Percentiles rank a stretch among this genome's conserved stretches.
Evolutionary conservation across 2,888 invertebrate species (phyloP).

Genomic region (Pachydiplax longipennis): DNA sequence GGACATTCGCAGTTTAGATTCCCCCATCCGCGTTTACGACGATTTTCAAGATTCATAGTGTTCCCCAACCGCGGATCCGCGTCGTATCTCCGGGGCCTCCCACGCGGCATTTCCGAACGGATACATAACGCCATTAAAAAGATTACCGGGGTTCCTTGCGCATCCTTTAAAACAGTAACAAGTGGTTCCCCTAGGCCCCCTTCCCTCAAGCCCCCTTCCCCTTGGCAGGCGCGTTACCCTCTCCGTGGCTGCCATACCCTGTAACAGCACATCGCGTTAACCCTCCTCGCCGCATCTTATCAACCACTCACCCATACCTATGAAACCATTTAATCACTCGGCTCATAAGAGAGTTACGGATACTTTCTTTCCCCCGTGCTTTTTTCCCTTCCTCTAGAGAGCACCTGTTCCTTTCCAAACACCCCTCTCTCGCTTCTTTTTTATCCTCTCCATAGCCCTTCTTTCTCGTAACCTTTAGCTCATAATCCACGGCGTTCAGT

Average conservation of each 20-base stretch:
- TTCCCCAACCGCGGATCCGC: neutral
- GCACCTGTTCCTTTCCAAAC: neutral
- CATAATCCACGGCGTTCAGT: neutral
- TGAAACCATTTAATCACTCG: neutral
- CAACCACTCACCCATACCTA: neutral
- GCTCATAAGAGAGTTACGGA: neutral
- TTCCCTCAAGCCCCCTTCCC: neutral
- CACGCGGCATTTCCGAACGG: neutral
- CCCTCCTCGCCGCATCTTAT: neutral
- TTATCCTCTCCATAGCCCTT: neutral
- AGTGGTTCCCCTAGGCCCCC: conserved; percentile 27
- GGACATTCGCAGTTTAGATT: neutral
- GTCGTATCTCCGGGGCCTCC: neutral
- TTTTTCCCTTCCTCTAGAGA: neutral
- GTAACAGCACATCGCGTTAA: neutral
- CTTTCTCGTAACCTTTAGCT: neutral
- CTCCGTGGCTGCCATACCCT: neutral
- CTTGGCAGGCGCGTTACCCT: neutral
- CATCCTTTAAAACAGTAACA: conserved; percentile 2
- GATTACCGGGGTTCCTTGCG: conserved; percentile 22
- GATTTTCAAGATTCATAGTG: neutral
- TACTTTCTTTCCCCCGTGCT: too few relatives aligned
- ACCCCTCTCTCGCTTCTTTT: neutral
- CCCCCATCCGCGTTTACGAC: neutral
- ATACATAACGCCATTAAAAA: conserved; percentile 13